These are phyloP conservation scores for Hydractinia symbiolongicarpus DNA, from an alignment of 30 jellyfish, hydroid and myxozoan genomes.

Conservation along the genomic window DNA sequence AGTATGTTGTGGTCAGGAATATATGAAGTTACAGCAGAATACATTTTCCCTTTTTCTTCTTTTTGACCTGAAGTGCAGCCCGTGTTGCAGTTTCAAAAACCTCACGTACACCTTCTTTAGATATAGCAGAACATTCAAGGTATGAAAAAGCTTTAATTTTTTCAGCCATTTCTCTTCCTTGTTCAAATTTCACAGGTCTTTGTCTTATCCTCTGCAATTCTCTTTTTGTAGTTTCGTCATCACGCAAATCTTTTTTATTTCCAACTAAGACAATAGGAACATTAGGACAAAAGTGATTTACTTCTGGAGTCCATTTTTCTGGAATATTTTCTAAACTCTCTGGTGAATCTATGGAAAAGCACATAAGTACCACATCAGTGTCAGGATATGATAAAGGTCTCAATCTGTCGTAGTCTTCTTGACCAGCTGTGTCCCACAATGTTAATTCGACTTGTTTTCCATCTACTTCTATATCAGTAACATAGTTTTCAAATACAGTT, in stretches of 20 bases:
- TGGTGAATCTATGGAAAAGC: conserved; percentile 95
- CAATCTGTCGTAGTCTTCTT: conserved; percentile 97
- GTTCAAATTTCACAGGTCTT: conserved; percentile 93
- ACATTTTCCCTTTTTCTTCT: conserved; percentile 69
- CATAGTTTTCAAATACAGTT: conserved; percentile 98
- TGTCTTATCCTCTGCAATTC: conserved; percentile 91
- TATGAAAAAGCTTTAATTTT: conserved; percentile 79
- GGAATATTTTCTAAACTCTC: conserved; percentile 97
- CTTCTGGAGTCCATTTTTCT: conserved; percentile 99
- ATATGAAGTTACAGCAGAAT: conserved; percentile 40
- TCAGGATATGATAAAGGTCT: conserved; percentile 99
- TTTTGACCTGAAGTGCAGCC: conserved; percentile 96
- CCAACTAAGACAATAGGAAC: conserved; percentile 98
- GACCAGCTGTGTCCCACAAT: conserved; percentile 99
- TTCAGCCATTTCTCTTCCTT: conserved; percentile 91
- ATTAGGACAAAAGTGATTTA: conserved; percentile 98
- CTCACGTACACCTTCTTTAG: conserved; percentile 97
- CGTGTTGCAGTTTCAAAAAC: conserved; percentile 98
- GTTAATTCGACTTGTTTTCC: conserved; percentile 98
- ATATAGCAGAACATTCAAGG: conserved; percentile 95
- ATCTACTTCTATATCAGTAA: conserved; percentile 97
- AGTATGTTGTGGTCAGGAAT: neutral
- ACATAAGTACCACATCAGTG: conserved; percentile 97
- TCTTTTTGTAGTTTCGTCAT: conserved; percentile 77
- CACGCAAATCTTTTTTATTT: conserved; percentile 93